Evolutionary conservation across 2,113 vertebrate genomes (phyloP).

Genomic region (Macrotis lagotis): DNA sequence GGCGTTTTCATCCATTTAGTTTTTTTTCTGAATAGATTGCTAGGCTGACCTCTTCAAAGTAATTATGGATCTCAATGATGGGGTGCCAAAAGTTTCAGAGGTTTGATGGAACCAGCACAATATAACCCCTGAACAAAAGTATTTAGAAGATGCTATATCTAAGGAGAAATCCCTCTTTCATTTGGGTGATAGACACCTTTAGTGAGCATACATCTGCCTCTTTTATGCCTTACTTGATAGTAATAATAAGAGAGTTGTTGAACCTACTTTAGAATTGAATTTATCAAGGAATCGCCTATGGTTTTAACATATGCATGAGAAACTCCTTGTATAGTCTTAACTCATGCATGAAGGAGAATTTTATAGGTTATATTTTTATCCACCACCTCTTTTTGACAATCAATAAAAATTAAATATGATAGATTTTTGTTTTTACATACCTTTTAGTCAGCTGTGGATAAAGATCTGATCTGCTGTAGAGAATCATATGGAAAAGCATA

Average conservation of each 20-base stretch:
- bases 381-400: not conserved
- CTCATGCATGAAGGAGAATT: not conserved
- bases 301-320: not conserved
- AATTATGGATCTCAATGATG: not conserved
- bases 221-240: not conserved
- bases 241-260: not conserved
- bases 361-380: not conserved
- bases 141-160: not conserved
- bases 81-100: not conserved
- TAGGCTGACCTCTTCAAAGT: not conserved
- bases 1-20: not conserved
- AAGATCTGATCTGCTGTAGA: not conserved
- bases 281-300: not conserved
- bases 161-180: not conserved
- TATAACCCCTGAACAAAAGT: not conserved
- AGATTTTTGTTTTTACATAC: not conserved
- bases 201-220: not conserved
- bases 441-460: not conserved
- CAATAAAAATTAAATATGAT: not conserved
- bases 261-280: not conserved
- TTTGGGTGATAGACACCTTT: not conserved
- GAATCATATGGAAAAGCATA: not conserved
- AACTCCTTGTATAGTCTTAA: not conserved
- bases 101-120: not conserved
- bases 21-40: not conserved